Evolutionary conservation across 2,888 invertebrate species (phyloP), one percentile per base, ranked within the genome.

Genomic region (Ashinkailepas kermadecensis): DNA sequence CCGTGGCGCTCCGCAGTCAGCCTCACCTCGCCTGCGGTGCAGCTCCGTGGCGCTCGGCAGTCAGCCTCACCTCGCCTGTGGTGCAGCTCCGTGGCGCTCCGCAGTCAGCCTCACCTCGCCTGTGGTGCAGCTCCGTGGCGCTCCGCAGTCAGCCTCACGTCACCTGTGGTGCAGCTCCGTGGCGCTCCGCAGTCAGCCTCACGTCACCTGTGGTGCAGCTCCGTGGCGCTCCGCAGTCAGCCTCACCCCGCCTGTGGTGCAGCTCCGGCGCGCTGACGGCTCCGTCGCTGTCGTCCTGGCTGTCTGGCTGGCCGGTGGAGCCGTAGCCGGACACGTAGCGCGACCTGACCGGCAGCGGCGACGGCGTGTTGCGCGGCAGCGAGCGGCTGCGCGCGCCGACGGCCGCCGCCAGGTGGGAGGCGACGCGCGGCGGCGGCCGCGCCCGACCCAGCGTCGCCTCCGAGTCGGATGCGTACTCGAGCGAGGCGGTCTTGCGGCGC

Each of bases 401-500:
- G 84, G 85, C 81, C 58, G 84, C 80, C 62, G 84, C 83, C 83
- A 83, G 74, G 25, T 82, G 83, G 78, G 83, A 83, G 80, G 81
- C 84, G 39, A 15, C 39, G 8, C 70, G 70, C 83, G 83, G 21
- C 94, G 94, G 21, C 80, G 82, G n/a, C 10, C 11, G 54, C 18
- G 3, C 21, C 81, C 74, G 95, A 94, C 74, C 56, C 7, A 83
- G 78, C 80, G 84, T 81, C 57, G 95, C 94, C 89, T 98, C 97
- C 0, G 97, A 97, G 87, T 97, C 97, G 80, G 97, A 97, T 56
- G 96, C 96, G 88, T 96, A 96, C 88, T 96, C 95, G 87, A 97
- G 89, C 84, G 93, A 93, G 64, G 90, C 90, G 85, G 94, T 90
- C 85, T 94, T 93, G 84, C 95, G 91, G 11, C 87, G 85, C 62